Percentiles rank a stretch among this genome's conserved stretches.
These are phyloP conservation scores for Harpagifer antarcticus DNA, from an alignment of 2,797 vertebrate species.

Conservation along the genomic window DNA sequence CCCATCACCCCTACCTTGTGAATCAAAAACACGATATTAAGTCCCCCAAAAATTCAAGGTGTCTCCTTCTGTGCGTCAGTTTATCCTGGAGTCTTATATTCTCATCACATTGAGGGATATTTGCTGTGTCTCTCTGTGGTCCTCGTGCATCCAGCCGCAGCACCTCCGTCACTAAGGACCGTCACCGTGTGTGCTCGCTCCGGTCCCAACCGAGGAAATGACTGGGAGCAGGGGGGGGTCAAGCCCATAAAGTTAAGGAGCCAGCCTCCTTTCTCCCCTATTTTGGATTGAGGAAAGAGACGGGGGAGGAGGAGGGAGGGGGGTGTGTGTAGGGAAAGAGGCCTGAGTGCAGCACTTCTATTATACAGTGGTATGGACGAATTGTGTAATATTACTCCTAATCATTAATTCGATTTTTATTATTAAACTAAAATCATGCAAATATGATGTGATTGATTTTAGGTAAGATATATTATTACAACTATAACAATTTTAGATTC, in stretches of 20 bases:
- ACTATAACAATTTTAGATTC: not conserved
- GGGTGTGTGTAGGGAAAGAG: conserved; percentile 4
- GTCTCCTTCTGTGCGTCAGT: conserved; percentile 45
- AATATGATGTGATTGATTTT: not conserved
- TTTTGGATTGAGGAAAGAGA: conserved; percentile 50
- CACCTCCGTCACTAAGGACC: conserved; percentile 60
- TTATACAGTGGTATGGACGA: conserved; percentile 3
- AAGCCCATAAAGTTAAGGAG: conserved; percentile 74
- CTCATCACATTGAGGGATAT: conserved; percentile 74
- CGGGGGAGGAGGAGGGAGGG: conserved; percentile 38
- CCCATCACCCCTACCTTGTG: conserved; percentile 72
- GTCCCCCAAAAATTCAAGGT: conserved; percentile 54
- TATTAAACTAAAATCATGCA: not conserved
- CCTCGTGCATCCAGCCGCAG: conserved; percentile 66
- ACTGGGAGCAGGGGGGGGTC: conserved; percentile 66
- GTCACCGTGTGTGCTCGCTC: conserved; percentile 57
- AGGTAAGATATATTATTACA: not conserved
- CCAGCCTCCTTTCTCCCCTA: conserved; percentile 71
- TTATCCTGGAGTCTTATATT: conserved; percentile 62
- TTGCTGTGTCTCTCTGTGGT: conserved; percentile 53
- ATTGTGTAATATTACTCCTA: not conserved
- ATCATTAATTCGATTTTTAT: not conserved
- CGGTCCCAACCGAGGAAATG: conserved; percentile 69
- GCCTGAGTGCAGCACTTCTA: conserved; percentile 7
- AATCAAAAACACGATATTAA: conserved; percentile 58